Base-by-base conservation (phyloP, 2,888 invertebrate genomes). In the Lithophane ornitopus region DNA sequence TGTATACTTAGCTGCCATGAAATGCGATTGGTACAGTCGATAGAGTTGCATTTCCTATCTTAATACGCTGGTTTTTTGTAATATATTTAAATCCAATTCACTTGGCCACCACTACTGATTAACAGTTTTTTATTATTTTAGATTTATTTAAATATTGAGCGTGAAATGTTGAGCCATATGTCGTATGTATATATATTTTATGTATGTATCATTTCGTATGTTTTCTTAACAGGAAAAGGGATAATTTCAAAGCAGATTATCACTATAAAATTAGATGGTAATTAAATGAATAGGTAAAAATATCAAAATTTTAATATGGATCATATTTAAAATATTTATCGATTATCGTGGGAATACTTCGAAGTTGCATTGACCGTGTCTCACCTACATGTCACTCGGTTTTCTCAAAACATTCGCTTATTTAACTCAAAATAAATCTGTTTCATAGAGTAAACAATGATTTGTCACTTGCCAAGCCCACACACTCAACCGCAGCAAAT, bases 381-480 rank as follows among this genome's bases (percentile, higher is more conserved):
- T 65, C 52, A 26, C 14, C 41, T 66, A 41, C 22, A 22, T 52
- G 3, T 22, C 49, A 16, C 16, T 52, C 28, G 3, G n/a, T 49
- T 19, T 71, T 71, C n/a, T n/a, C n/a, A 65, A 49, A 65, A 72
- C 22, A 62, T 54, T 41, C 22, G 8, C 6, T 9, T 59, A 41
- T 52, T 52, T 46, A 49, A n/a, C 22, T 44, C 16, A 22, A 19
- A 46, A 54, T 54, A 54, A 62, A 41, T 77, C 28, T 11, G n/a
- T 63, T 62, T 54, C 28, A 1, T 12, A 16, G 4, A 39, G 16
- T 76, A 68, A 68, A 54, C n/a, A 76, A 19, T 28, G 8, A 26
- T 49, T 49, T 78, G 39, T 26, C 41, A 41, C 14, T 70, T 68
- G 49, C n/a, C 39, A n/a, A 66, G 61, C 34, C 54, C 14, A 14